Base-by-base conservation (phyloP, 2,113 vertebrate species). In the Triplophysa tibetana region DNA sequence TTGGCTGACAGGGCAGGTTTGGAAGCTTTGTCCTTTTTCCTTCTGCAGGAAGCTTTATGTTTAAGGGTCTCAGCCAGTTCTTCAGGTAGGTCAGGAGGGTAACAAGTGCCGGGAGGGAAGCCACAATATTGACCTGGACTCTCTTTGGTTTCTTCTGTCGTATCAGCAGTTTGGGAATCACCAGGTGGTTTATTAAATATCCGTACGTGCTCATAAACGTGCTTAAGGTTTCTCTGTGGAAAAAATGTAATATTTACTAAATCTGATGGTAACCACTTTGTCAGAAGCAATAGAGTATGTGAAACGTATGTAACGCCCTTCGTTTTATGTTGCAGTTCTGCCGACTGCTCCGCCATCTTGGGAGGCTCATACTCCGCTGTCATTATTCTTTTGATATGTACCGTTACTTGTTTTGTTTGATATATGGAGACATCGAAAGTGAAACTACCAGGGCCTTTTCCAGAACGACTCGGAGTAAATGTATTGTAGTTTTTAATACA, bases 151-250 rank as follows among this genome's bases (percentile, higher is more conserved):
- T 26, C 50, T 38, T 48, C 19, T 56, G 38, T 29, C 2, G 50
- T 16, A 23, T 1, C 6, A 19, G 10, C 8, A 11, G 61, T 17
- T 56, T 73, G 73, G 23, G 48, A 41, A 66, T 16, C 73, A 17
- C 26, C 33, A 29, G 77, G 0, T 0, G 52, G 68, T 1, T 61
- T 16, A 70, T 88, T 90, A 7, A 82, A 80, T 10, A 65, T 77
- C 16, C 85, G 85, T 86, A 93, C 86, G 86, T 41, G 0, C 62
- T 85, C 12, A 52, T 90, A 90, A 84, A 99, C 94, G 73, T 92
- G 85, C 0, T 94, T 93, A 56, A 98, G 88, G 84, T 95, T 98
- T 60, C 94, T 91, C 97, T 99, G 60, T 64, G 75, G 29, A 60
- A 45, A 80, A 62, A 33, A 16, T 3, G 2, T 43, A 60, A 17